These are phyloP conservation scores for Trichopria drosophilae DNA, from an alignment of 2,888 invertebrate genomes.

Conservation along the genomic window DNA sequence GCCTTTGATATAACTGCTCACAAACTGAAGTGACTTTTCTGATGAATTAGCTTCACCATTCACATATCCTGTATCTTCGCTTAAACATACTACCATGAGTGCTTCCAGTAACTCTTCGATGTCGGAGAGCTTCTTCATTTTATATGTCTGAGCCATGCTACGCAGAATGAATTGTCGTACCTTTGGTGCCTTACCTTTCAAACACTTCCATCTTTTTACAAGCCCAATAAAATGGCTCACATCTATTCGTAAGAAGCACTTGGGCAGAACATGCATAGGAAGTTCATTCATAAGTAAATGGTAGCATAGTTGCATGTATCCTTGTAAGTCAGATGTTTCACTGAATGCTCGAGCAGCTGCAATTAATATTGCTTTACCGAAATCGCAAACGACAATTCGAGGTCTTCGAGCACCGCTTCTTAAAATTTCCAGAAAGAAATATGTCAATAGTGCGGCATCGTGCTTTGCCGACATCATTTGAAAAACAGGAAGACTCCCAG, in stretches of 20 bases:
- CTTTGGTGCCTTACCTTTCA: conserved; percentile 22
- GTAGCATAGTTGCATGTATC: conserved; percentile 28
- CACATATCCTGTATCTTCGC: conserved; percentile 26
- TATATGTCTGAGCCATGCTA: conserved; percentile 24
- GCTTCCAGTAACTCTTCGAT: conserved; percentile 23
- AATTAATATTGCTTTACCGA: conserved; percentile 30
- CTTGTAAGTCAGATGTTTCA: conserved; percentile 19
- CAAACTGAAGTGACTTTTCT: too few species aligned
- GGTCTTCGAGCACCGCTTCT: conserved; percentile 17
- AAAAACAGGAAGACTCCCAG: conserved; percentile 29
- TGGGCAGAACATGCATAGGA: conserved; percentile 12
- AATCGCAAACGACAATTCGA: conserved; percentile 28
- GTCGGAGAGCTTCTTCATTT: conserved; percentile 18
- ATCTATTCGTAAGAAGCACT: conserved; percentile 29
- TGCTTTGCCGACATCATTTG: conserved; percentile 34
- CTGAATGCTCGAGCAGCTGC: conserved; percentile 26
- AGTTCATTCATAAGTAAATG: too few species aligned
- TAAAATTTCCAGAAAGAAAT: conserved; percentile 28
- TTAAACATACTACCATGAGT: conserved; percentile 27
- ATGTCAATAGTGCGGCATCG: conserved; percentile 23
- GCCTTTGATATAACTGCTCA: conserved; percentile 20
- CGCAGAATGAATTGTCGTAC: conserved; percentile 29
- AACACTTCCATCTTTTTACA: conserved; percentile 30
- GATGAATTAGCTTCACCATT: conserved; percentile 13
- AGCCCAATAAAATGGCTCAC: conserved; percentile 33